Evolutionary conservation across 1,140 invertebrate genomes (phyloP).

Genomic region (Bicyclus anynana): DNA sequence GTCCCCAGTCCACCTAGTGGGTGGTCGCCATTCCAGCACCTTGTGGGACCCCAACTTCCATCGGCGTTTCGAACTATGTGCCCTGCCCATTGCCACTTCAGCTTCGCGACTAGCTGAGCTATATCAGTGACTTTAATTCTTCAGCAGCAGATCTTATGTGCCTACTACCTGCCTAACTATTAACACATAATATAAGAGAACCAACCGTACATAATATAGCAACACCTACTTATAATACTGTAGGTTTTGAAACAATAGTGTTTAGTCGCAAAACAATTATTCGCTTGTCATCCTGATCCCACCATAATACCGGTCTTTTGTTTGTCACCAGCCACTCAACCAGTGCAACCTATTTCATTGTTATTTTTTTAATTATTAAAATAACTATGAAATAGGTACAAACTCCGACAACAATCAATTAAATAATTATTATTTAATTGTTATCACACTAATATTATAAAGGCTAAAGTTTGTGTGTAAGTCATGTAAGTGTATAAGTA

Average conservation of each 20-base stretch:
- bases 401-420: too few species aligned
- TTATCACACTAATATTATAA: too few species aligned
- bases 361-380: neutral
- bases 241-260: constrained; percentile 9
- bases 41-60: too few species aligned
- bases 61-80: too few species aligned
- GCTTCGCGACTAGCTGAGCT: too few species aligned
- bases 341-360: neutral
- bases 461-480: too few species aligned
- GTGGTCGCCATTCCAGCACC: too few species aligned
- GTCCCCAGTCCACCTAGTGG: too few species aligned
- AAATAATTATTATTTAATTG: too few species aligned
- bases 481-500: too few species aligned
- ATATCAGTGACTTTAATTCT: too few species aligned
- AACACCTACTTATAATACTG: neutral
- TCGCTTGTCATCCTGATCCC: constrained; percentile 12
- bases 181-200: neutral
- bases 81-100: too few species aligned
- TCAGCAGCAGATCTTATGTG: neutral
- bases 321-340: constrained; percentile 1
- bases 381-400: neutral
- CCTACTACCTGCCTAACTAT: neutral
- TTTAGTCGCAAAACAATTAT: constrained; percentile 14
- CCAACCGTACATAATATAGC: neutral
- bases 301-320: constrained; percentile 7